These are phyloP conservation scores for Dolichoris vasculosae DNA, from an alignment of 1,140 invertebrate genomes.

Conservation along the genomic window DNA sequence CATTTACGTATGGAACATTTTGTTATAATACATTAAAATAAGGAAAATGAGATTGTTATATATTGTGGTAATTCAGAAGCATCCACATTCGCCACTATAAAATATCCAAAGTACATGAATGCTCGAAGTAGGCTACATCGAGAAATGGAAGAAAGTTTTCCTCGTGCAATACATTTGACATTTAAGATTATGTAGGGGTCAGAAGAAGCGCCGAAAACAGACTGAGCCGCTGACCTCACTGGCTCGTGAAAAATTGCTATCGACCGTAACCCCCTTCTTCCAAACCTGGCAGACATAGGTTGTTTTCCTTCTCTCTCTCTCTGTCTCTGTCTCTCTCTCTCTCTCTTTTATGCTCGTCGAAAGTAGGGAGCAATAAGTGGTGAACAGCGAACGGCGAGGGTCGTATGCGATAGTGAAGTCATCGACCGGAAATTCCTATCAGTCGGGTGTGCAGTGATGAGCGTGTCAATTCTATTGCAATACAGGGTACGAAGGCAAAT, in stretches of 20 bases:
- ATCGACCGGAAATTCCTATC: slow-evolving; percentile 50
- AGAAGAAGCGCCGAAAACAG: neutral
- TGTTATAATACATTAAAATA: too few species aligned
- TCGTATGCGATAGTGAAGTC: slow-evolving; percentile 24
- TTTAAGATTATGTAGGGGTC: slow-evolving; percentile 42
- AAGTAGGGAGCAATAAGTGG: neutral
- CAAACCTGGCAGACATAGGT: neutral
- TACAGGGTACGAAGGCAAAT: neutral
- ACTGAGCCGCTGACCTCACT: neutral
- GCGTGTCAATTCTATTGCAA: neutral
- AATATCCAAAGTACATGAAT: too few species aligned
- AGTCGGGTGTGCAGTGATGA: neutral
- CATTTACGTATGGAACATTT: too few species aligned
- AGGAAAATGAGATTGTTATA: too few species aligned
- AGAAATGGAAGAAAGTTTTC: neutral
- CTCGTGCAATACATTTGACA: slow-evolving; percentile 36
- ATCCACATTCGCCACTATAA: too few species aligned
- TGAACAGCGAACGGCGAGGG: neutral
- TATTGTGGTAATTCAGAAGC: too few species aligned
- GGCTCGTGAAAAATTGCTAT: slow-evolving; percentile 43
- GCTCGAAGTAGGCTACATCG: neutral
- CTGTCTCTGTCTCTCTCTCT: neutral
- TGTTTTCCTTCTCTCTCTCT: neutral
- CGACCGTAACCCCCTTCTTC: neutral
- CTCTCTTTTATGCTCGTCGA: neutral